Percentiles rank a stretch among this genome's conserved stretches.
Conservation (phyloP, 2,888 invertebrate genomes). For the Cataglyphis altisquamis region DNA sequence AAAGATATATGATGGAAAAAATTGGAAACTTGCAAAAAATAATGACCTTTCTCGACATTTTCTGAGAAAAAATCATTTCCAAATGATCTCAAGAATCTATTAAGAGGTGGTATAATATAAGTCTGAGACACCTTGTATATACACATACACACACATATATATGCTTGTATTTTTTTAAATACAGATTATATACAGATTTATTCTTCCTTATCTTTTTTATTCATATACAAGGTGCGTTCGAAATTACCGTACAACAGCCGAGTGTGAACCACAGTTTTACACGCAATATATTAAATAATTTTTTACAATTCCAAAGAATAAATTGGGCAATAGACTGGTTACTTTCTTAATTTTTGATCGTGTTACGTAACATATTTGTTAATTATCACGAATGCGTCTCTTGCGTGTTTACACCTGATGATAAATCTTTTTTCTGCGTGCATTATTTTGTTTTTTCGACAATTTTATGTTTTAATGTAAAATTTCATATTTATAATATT, state of each 20-base stretch:
- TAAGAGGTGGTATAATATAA: too few species aligned
- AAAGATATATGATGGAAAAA: too few species aligned
- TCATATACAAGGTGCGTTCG: neutral
- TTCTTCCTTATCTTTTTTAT: neutral
- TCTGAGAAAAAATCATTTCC: too few species aligned
- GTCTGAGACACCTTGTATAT: too few species aligned
- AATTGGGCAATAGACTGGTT: slow-evolving; percentile 10
- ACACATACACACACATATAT: too few species aligned
- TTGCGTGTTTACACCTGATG: neutral
- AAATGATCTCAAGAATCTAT: too few species aligned
- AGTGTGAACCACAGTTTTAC: neutral
- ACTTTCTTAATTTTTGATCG: slow-evolving; percentile 30
- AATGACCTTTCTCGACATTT: too few species aligned
- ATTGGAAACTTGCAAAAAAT: too few species aligned
- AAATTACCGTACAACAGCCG: neutral
- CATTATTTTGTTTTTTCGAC: neutral
- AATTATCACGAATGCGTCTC: neutral
- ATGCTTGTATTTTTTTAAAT: neutral
- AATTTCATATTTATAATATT: neutral
- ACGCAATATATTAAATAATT: neutral
- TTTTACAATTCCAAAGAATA: neutral
- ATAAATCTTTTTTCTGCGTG: slow-evolving; percentile 31
- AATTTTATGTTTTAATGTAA: neutral
- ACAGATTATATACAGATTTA: neutral
- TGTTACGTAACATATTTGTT: neutral